Evolutionary conservation across 2,888 invertebrate species (phyloP).

Genomic region (Caenorhabditis afra): DNA sequence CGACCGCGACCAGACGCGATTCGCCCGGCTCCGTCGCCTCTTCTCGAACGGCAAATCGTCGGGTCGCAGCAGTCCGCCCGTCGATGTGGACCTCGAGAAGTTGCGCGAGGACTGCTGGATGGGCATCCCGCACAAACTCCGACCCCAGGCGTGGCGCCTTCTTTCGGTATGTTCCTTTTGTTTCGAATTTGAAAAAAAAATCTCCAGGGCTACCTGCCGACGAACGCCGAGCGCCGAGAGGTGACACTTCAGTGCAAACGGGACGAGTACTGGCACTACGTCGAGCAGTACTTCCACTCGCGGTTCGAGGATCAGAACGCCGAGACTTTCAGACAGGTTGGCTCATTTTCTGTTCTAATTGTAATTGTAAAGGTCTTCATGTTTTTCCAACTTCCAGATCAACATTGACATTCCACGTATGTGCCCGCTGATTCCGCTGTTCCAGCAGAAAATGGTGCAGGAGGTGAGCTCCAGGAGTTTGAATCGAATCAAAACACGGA

Average conservation of each 20-base stretch:
- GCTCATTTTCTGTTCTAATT: conserved; percentile 8
- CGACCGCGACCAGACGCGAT: conserved; percentile 68
- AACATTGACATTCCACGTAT: conserved; percentile 99
- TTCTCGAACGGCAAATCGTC: conserved; percentile 65
- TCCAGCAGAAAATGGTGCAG: conserved; percentile 94
- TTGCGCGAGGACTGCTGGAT: conserved; percentile 86
- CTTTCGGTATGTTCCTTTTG: conserved; percentile 85
- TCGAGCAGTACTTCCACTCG: conserved; percentile 95
- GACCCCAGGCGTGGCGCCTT: conserved; percentile 86
- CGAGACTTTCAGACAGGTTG: conserved; percentile 92
- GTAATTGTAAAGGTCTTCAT: too few relatives aligned
- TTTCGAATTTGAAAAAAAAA: too few relatives aligned
- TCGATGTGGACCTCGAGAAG: conserved; percentile 68
- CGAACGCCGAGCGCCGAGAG: conserved; percentile 90
- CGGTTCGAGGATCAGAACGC: conserved; percentile 90
- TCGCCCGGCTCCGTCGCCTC: conserved; percentile 65
- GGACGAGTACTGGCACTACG: conserved; percentile 94
- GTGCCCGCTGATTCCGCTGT: conserved; percentile 96
- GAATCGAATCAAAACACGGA: too few relatives aligned
- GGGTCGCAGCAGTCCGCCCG: conserved; percentile 65
- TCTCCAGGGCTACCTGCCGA: conserved; percentile 91
- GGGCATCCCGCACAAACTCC: conserved; percentile 92
- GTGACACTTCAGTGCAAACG: conserved; percentile 93
- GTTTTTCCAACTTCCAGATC: conserved; percentile 86
- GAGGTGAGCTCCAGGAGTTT: too few relatives aligned